A percentile compares a stretch with the other conserved stretches of the same genome.
These are phyloP conservation scores for Brassicogethes aeneus DNA, from an alignment of 2,888 invertebrate species.

Conservation along the genomic window DNA sequence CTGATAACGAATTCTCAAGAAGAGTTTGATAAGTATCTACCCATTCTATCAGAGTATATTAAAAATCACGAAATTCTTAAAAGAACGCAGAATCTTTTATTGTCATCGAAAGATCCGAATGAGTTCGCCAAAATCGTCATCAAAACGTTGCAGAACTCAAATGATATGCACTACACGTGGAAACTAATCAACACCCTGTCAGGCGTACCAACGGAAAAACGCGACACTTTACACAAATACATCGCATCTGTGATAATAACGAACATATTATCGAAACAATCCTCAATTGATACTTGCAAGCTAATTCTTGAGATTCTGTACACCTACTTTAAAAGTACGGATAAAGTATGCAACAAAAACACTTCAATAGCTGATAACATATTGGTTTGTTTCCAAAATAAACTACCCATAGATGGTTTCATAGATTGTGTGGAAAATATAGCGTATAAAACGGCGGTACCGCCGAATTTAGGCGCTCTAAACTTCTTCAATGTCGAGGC, in stretches of 20 bases:
- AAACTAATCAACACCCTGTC: constrained; percentile 18
- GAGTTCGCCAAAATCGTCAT: constrained; percentile 20
- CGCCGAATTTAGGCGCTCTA: constrained; percentile 40
- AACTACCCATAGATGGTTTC: constrained; percentile 49
- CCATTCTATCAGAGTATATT: neutral
- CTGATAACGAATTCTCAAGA: constrained; percentile 47
- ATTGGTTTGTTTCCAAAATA: constrained; percentile 30
- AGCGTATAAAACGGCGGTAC: constrained; percentile 42
- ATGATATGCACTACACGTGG: constrained; percentile 11
- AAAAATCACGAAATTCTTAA: neutral
- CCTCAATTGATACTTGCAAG: constrained; percentile 36
- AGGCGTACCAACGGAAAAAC: constrained; percentile 14
- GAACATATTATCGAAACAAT: constrained; percentile 37
- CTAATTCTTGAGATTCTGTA: constrained; percentile 41
- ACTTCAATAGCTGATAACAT: constrained; percentile 14
- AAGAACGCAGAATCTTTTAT: neutral
- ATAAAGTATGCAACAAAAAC: constrained; percentile 26
- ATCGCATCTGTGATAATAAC: constrained; percentile 41
- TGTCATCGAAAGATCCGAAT: constrained; percentile 5
- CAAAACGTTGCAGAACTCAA: constrained; percentile 12
- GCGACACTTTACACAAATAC: constrained; percentile 25
- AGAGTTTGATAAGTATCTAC: constrained; percentile 22
- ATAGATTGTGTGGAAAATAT: constrained; percentile 47
- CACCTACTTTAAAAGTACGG: constrained; percentile 39
- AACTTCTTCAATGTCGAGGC: constrained; percentile 39